Conservation (phyloP, 2,797 vertebrate species). For the Thunnus albacares region DNA sequence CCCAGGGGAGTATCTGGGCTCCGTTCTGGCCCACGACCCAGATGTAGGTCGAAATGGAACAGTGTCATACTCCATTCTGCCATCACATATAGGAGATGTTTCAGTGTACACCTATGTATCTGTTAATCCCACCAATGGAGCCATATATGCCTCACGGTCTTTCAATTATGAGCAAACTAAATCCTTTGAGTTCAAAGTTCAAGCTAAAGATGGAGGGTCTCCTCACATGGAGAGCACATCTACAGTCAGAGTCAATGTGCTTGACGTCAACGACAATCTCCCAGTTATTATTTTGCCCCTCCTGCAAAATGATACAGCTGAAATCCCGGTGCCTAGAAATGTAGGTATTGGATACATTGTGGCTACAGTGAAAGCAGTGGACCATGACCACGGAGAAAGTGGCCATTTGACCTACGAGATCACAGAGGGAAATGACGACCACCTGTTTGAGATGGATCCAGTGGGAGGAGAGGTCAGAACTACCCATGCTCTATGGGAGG, state of each 20-base stretch:
- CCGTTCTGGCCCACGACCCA: constrained; percentile 95
- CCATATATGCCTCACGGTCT: constrained; percentile 96
- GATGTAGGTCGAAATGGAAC: constrained; percentile 97
- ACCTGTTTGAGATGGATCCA: constrained; percentile 97
- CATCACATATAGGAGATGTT: constrained; percentile 95
- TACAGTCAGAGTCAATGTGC: constrained; percentile 93
- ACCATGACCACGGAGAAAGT: constrained; percentile 98
- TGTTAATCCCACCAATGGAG: constrained; percentile 98
- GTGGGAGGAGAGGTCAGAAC: constrained; percentile 96
- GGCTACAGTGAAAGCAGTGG: constrained; percentile 94
- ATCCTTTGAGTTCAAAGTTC: constrained; percentile 97
- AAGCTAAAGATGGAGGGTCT: constrained; percentile 96
- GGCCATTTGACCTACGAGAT: constrained; percentile 98
- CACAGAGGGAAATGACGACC: constrained; percentile 96
- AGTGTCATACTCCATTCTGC: constrained; percentile 95
- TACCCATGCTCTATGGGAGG: constrained; percentile 96
- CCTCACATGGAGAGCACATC: constrained; percentile 97
- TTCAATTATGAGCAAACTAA: constrained; percentile 99
- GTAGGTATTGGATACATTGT: constrained; percentile 96
- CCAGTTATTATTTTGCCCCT: constrained; percentile 95
- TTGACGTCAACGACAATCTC: constrained; percentile 97
- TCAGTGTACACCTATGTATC: constrained; percentile 98
- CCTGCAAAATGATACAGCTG: constrained; percentile 96
- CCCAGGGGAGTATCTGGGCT: constrained; percentile 97
- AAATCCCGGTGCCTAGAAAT: constrained; percentile 96